A percentile compares a stretch with the other conserved stretches of the same genome.
Evolutionary conservation across 2,113 vertebrate species (phyloP).

Genomic region (Ochotona curzoniae): DNA sequence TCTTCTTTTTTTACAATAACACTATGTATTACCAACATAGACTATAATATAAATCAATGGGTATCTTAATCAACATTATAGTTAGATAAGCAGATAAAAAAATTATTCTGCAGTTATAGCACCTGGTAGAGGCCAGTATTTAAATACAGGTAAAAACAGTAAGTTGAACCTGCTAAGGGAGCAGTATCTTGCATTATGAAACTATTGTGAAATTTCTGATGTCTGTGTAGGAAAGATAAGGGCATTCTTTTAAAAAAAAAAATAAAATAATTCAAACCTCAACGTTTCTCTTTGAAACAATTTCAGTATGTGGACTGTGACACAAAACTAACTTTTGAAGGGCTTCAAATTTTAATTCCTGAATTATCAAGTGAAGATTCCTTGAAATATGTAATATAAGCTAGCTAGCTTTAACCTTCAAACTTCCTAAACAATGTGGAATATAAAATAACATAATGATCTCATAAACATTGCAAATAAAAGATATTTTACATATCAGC

Average conservation of each 20-base stretch:
- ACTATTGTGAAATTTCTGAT: neutral
- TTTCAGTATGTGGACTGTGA: conserved; percentile 46
- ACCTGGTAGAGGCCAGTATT: neutral
- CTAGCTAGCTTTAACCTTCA: neutral
- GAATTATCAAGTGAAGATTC: neutral
- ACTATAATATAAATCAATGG: neutral
- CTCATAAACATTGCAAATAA: neutral
- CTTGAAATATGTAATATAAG: neutral
- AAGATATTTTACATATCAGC: neutral
- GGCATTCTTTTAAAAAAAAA: neutral
- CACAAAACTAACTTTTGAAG: conserved; percentile 14
- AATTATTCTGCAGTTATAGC: neutral
- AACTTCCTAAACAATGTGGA: neutral
- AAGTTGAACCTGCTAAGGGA: neutral
- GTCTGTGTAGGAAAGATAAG: conserved; percentile 8
- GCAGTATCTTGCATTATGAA: neutral
- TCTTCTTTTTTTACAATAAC: neutral
- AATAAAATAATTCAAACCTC: neutral
- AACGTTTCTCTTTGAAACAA: neutral
- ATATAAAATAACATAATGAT: neutral
- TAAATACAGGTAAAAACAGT: neutral
- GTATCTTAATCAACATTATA: neutral
- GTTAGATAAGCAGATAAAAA: neutral
- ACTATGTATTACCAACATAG: neutral
- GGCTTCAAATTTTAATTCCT: neutral